Conservation (phyloP, 1,140 invertebrate genomes). For the Bradysia coprophila region DNA sequence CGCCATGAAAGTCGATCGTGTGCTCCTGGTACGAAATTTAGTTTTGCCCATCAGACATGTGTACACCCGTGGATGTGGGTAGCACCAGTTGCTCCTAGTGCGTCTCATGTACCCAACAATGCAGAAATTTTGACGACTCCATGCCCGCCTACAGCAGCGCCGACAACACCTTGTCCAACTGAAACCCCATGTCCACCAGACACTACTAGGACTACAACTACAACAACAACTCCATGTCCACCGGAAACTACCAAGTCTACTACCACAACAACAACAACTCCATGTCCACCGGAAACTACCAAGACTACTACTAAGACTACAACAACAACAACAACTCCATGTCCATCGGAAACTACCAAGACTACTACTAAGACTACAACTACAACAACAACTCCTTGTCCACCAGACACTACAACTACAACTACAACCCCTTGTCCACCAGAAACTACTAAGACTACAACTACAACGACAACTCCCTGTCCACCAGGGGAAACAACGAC, state of each 20-base stretch:
- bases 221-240: background rate
- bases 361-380: too few species aligned
- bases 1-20: background rate
- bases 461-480: too few species aligned
- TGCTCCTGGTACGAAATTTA: background rate
- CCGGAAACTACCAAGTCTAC: background rate
- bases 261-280: background rate
- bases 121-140: conserved; percentile 12
- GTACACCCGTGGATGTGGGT: conserved; percentile 7
- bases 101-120: conserved; percentile 10
- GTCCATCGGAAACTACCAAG: background rate
- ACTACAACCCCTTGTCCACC: background rate
- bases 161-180: conserved; percentile 10
- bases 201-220: background rate
- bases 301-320: background rate
- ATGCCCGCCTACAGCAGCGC: conserved; percentile 11
- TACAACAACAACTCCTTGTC: background rate
- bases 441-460: too few species aligned
- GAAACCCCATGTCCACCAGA: conserved; percentile 2
- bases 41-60: conserved; percentile 5
- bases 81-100: conserved; percentile 10
- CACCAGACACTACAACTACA: background rate
- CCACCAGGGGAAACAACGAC: too few species aligned
- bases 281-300: background rate
- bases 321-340: background rate